Evolutionary conservation across 2,888 invertebrate species (phyloP).

Genomic region (Hirtodrosophila histrioides): DNA sequence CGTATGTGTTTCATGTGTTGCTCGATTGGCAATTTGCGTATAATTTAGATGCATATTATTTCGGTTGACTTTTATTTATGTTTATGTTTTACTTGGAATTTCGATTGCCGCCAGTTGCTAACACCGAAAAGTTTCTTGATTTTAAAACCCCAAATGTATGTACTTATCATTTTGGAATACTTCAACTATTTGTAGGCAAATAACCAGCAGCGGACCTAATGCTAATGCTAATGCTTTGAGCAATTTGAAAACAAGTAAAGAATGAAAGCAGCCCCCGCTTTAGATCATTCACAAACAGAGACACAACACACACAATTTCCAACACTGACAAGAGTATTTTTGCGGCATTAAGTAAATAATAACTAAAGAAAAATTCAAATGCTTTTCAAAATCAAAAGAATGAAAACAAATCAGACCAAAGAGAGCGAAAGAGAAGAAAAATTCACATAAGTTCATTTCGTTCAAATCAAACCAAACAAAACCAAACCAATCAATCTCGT

Average conservation of each 20-base stretch:
- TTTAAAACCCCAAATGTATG: no score
- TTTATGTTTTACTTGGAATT: conserved; percentile 26
- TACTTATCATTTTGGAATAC: no score
- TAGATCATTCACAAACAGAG: conserved; percentile 25
- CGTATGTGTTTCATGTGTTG: conserved; percentile 45
- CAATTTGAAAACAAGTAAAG: no score
- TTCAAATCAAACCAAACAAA: conserved; percentile 20
- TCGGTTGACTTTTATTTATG: neutral
- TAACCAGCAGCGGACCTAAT: no score
- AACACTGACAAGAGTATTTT: conserved; percentile 56
- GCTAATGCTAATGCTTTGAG: no score
- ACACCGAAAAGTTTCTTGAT: no score
- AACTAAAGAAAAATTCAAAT: conserved; percentile 28
- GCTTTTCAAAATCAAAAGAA: conserved; percentile 40
- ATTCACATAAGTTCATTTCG: conserved; percentile 55
- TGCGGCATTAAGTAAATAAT: conserved; percentile 58
- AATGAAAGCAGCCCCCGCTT: conserved; percentile 1
- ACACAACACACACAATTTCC: conserved; percentile 22
- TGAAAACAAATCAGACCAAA: conserved; percentile 56
- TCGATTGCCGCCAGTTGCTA: neutral
- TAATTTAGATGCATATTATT: no score
- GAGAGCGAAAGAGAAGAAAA: conserved; percentile 77
- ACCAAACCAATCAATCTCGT: conserved; percentile 39
- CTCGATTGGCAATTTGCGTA: conserved; percentile 51
- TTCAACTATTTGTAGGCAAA: no score